Conservation (phyloP, 2,113 vertebrate species). For the Myotis brandtii region DNA sequence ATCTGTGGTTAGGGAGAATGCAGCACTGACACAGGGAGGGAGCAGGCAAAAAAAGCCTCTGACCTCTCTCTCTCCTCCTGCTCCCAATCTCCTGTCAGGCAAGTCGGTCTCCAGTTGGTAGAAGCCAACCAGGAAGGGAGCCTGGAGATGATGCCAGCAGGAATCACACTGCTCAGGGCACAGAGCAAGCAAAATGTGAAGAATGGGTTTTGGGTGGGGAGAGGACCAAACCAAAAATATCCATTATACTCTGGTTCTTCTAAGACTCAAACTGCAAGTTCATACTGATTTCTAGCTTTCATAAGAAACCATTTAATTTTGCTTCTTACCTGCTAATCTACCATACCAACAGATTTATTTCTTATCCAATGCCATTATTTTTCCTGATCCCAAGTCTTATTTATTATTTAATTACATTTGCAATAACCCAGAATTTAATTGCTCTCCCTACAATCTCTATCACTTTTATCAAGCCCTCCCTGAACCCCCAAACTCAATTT, state of each 20-base stretch:
- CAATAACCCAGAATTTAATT: constrained; percentile 2
- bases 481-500: background rate
- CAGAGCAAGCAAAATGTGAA: background rate
- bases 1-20: no score
- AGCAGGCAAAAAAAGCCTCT: background rate
- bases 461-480: background rate
- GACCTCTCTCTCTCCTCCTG: background rate
- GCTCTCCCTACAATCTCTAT: background rate
- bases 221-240: background rate
- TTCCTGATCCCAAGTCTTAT: background rate
- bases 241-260: background rate
- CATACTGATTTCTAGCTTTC: background rate
- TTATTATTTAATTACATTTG: background rate
- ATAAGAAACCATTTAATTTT: background rate
- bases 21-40: background rate
- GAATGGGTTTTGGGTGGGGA: background rate
- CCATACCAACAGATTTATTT: background rate
- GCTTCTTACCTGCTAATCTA: background rate
- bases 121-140: background rate
- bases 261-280: background rate
- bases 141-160: background rate
- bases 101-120: background rate
- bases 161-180: background rate
- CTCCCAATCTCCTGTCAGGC: background rate
- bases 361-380: background rate